These are phyloP conservation scores for Heterotis niloticus DNA, from an alignment of 2,113 vertebrate genomes.

Conservation along the genomic window DNA sequence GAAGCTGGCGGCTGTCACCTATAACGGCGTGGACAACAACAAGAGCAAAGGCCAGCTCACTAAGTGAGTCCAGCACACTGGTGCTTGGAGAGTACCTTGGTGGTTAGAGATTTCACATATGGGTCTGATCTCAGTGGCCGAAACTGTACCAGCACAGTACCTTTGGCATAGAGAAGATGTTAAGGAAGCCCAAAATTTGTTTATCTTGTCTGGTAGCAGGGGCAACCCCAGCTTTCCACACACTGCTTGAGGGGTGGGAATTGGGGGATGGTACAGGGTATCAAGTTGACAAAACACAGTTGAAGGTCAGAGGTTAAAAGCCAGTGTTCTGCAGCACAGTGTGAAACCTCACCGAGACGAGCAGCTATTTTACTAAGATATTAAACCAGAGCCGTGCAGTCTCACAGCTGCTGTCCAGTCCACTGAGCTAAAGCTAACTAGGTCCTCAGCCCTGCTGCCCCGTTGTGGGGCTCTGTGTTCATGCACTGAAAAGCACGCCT, in stretches of 20 bases:
- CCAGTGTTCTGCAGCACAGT: background rate
- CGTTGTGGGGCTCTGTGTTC: background rate
- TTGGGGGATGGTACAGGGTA: background rate
- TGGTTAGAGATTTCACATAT: too few species aligned
- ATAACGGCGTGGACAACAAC: constrained; percentile 88
- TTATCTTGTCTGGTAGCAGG: too few species aligned
- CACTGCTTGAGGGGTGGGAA: background rate
- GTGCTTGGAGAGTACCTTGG: background rate
- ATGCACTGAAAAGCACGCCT: too few species aligned
- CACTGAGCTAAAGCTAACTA: background rate
- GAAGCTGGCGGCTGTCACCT: constrained; percentile 90
- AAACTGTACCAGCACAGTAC: too few species aligned
- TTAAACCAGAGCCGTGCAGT: background rate
- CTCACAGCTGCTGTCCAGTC: background rate
- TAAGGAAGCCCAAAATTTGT: too few species aligned
- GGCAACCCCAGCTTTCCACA: background rate
- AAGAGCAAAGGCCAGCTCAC: constrained; percentile 88
- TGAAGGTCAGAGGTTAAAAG: background rate
- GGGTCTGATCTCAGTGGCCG: too few species aligned
- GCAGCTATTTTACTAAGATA: background rate
- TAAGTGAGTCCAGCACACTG: constrained; percentile 70
- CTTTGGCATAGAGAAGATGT: background rate
- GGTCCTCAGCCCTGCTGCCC: background rate
- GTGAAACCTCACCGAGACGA: background rate
- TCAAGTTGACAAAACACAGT: background rate